phyloP scores from a whole-genome alignment of 2,113 vertebrate genomes.

The Aptenodytes forsteri region DNA sequence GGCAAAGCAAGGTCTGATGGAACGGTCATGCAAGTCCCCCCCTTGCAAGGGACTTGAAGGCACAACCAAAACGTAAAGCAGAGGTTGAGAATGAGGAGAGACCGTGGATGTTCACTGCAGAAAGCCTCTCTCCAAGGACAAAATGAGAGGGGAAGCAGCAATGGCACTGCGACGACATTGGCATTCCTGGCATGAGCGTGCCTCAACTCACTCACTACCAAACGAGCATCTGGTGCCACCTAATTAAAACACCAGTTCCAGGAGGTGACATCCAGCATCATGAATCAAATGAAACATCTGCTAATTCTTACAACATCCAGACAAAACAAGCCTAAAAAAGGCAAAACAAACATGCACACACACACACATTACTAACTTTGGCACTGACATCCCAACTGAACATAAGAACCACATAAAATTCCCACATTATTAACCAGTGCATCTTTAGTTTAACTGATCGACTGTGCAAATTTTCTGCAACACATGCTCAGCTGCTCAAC shows the following conservation, averaged over 20 bases:
- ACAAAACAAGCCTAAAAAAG: constrained; percentile 32
- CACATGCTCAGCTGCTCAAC: neutral
- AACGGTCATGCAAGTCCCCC: neutral
- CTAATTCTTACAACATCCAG: constrained; percentile 48
- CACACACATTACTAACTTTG: constrained; percentile 15
- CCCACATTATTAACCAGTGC: constrained; percentile 33
- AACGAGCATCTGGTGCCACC: constrained; percentile 60
- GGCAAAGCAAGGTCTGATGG: neutral
- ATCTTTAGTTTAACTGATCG: neutral
- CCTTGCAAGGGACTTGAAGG: neutral
- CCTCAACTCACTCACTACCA: neutral
- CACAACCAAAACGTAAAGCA: neutral
- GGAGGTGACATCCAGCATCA: constrained; percentile 16
- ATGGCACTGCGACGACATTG: neutral
- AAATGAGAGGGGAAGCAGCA: neutral
- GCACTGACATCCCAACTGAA: neutral
- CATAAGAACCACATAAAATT: neutral
- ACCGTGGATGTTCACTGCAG: accelerated
- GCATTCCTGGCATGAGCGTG: neutral
- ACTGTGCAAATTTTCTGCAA: neutral
- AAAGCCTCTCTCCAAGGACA: neutral
- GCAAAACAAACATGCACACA: constrained; percentile 1
- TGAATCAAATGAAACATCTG: constrained; percentile 54
- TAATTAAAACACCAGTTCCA: constrained; percentile 63
- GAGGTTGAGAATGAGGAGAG: neutral